Percentiles rank a stretch among this genome's conserved stretches.
Evolutionary conservation across 1,140 invertebrate species (phyloP).

Genomic region (Goniozus legneri): DNA sequence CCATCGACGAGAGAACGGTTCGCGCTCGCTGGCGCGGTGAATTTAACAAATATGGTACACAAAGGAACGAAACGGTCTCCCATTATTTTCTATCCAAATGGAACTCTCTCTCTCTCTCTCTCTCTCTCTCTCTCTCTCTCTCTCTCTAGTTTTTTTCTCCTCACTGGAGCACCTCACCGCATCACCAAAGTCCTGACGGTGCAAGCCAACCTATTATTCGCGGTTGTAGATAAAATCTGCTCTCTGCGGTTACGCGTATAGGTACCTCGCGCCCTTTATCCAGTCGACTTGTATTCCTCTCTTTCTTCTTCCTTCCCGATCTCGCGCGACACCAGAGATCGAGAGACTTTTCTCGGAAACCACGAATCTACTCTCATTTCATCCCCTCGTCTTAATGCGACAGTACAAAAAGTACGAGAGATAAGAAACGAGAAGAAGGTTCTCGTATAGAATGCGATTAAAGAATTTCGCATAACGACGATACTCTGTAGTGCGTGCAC

Average conservation of each 20-base stretch:
- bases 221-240: constrained; percentile 17
- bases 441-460: too few relatives aligned
- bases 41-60: constrained; percentile 27
- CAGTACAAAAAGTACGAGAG: too few relatives aligned
- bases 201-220: constrained; percentile 14
- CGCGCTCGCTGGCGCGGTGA: constrained; percentile 11
- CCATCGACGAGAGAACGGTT: constrained; percentile 5
- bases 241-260: neutral
- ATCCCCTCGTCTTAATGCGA: too few relatives aligned
- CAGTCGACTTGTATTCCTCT: neutral
- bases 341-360: too few relatives aligned
- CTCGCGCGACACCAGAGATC: too few relatives aligned
- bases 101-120: too few relatives aligned
- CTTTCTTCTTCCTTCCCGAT: neutral
- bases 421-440: too few relatives aligned
- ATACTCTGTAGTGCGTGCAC: too few relatives aligned
- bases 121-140: constrained; percentile 7
- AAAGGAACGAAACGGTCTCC: constrained; percentile 16
- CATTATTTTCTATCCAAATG: constrained; percentile 27
- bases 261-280: neutral
- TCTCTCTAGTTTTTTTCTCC: too few relatives aligned
- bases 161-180: constrained; percentile 1
- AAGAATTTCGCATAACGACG: too few relatives aligned
- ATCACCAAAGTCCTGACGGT: too few relatives aligned
- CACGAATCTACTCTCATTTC: too few relatives aligned